Conservation (phyloP, 35 echinoderm and acorn worm species). For the Acanthaster planci region DNA sequence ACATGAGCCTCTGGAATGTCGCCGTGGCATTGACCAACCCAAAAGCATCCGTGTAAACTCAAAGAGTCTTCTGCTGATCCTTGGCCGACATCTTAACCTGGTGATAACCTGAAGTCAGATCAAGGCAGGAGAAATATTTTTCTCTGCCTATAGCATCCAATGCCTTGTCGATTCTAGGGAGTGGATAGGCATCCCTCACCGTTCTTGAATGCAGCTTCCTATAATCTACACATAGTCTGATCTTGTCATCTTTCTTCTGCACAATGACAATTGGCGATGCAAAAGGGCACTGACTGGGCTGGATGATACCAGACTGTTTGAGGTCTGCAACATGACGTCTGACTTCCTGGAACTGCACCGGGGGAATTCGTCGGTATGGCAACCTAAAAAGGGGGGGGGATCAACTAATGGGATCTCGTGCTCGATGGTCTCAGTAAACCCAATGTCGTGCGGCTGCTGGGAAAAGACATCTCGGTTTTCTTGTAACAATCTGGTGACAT, state of each 20-base stretch:
- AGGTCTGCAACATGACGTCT: conserved; percentile 51
- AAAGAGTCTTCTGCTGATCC: conserved; percentile 48
- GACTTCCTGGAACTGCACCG: conserved; percentile 56
- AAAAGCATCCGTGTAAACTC: conserved; percentile 43
- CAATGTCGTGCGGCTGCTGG: conserved; percentile 1
- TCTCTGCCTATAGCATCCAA: conserved; percentile 36
- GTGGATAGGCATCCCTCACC: conserved; percentile 43
- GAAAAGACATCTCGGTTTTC: conserved; percentile 43
- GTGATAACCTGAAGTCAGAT: conserved; percentile 52
- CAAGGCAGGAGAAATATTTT: conserved; percentile 51
- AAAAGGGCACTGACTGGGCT: conserved; percentile 44
- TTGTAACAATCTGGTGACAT: neutral
- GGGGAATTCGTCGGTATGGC: conserved; percentile 52
- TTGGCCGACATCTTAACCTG: conserved; percentile 28
- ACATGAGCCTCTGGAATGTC: conserved; percentile 33
- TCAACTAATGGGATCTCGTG: conserved; percentile 54
- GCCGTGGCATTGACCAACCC: conserved; percentile 22
- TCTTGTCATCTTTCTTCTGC: conserved; percentile 50
- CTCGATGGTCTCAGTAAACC: conserved; percentile 8
- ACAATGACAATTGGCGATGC: conserved; percentile 58
- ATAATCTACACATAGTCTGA: conserved; percentile 53
- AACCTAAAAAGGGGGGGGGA: conserved; percentile 9
- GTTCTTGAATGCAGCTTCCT: conserved; percentile 40
- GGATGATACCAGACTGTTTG: conserved; percentile 35
- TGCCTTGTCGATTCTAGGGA: conserved; percentile 43